These are phyloP conservation scores for Branchellion lobata DNA, from an alignment of 2,888 invertebrate genomes.

Conservation along the genomic window DNA sequence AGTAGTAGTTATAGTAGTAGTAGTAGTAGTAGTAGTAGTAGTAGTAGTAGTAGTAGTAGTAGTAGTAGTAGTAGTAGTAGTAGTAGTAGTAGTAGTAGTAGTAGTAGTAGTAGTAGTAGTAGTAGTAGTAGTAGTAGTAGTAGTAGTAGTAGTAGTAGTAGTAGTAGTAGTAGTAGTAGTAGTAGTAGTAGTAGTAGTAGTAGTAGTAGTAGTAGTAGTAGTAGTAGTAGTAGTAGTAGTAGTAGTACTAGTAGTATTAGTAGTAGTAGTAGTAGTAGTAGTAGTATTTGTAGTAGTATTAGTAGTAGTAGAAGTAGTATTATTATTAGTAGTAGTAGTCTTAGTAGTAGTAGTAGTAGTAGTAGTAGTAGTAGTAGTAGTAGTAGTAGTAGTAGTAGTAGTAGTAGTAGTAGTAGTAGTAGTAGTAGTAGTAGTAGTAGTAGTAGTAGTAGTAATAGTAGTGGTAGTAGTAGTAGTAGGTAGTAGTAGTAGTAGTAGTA, in stretches of 20 bases:
- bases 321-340: too few species aligned
- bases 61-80: conserved; percentile 36
- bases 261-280: too few species aligned
- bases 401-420: conserved; percentile 44
- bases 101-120: conserved; percentile 19
- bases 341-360: too few species aligned
- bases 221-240: background rate
- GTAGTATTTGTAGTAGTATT: too few species aligned
- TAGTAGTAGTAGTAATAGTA: conserved; percentile 24
- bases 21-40: conserved; percentile 36
- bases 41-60: conserved; percentile 36
- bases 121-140: background rate
- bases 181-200: conserved; percentile 38
- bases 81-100: conserved; percentile 30
- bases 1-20: conserved; percentile 8
- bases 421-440: conserved; percentile 43
- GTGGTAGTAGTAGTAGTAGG: too few species aligned
- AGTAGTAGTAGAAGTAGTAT: too few species aligned
- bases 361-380: conserved; percentile 40
- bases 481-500: too few species aligned
- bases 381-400: conserved; percentile 44
- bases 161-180: conserved; percentile 40
- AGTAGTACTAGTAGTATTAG: too few species aligned
- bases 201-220: too few species aligned
- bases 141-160: conserved; percentile 13